Conservation (phyloP, 2,888 invertebrate genomes). For the Lithophane ornitopus region DNA sequence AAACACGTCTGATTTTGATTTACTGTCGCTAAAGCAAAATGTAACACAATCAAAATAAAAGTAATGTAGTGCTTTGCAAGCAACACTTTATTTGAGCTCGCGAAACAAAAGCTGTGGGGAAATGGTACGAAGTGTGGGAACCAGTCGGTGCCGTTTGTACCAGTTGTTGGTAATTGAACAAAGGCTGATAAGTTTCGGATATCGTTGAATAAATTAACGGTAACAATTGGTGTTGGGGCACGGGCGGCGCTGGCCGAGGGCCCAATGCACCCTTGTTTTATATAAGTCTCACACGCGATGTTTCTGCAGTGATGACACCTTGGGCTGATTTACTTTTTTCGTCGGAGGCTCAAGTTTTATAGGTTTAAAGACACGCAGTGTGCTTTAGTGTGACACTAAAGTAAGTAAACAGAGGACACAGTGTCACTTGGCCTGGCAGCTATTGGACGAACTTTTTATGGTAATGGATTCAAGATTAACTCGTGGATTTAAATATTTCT, state of each 20-base stretch:
- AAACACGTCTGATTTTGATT: slow-evolving; percentile 28
- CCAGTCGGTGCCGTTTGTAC: slow-evolving; percentile 78
- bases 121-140: slow-evolving; percentile 54
- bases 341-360: slow-evolving; percentile 44
- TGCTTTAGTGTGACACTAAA: slow-evolving; percentile 20
- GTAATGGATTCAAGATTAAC: not conserved
- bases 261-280: slow-evolving; percentile 76
- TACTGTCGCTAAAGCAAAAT: slow-evolving; percentile 7
- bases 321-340: slow-evolving; percentile 47
- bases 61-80: slow-evolving; percentile 42
- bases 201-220: slow-evolving; percentile 81
- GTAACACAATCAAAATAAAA: slow-evolving; percentile 35
- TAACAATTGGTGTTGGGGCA: slow-evolving; percentile 82
- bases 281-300: slow-evolving; percentile 79
- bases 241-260: slow-evolving; percentile 77
- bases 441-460: not conserved
- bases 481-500: not conserved
- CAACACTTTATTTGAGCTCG: slow-evolving; percentile 46
- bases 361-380: slow-evolving; percentile 39
- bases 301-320: slow-evolving; percentile 76
- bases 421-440: not conserved
- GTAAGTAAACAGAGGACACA: not conserved
- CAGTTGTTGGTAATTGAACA: slow-evolving; percentile 75
- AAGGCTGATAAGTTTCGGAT: slow-evolving; percentile 68
- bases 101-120: slow-evolving; percentile 45